phyloP scores from a whole-genome alignment of 2,113 vertebrate species.

The Chionis minor region DNA sequence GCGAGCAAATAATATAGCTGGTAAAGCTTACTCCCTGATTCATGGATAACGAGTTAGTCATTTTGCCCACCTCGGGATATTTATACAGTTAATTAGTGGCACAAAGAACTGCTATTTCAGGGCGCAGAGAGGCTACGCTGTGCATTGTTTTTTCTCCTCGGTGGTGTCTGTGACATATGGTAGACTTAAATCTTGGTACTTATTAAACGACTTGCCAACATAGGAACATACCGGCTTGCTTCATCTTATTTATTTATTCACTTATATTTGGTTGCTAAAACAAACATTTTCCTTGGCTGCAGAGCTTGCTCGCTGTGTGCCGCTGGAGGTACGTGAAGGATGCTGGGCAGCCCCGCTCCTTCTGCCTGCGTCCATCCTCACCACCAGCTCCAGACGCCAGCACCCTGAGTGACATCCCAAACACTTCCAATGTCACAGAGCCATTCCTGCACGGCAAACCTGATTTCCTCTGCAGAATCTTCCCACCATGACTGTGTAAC shows the following conservation, averaged over 20 bases:
- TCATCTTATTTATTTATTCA: not conserved
- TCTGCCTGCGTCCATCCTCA: not conserved
- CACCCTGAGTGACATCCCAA: not conserved
- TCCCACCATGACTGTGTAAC: not conserved
- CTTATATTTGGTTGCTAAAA: not conserved
- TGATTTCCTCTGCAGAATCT: not conserved
- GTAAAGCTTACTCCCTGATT: not conserved
- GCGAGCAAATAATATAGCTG: not conserved
- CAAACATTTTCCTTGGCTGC: not conserved
- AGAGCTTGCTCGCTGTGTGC: not conserved
- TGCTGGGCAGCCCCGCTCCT: not conserved
- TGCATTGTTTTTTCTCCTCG: not conserved
- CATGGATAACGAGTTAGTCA: not conserved
- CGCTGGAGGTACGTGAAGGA: not conserved
- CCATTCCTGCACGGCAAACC: fast-evolving
- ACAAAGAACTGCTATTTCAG: not conserved
- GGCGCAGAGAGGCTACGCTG: not conserved
- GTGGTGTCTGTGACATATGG: not conserved
- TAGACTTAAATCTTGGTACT: not conserved
- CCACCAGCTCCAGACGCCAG: not conserved
- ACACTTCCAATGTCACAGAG: not conserved
- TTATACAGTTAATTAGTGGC: not conserved
- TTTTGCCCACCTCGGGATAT: not conserved
- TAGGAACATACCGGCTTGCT: not conserved
- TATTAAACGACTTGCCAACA: not conserved